phyloP scores from a whole-genome alignment of 2,888 invertebrate species.

The Caenorhabditis wallacei region DNA sequence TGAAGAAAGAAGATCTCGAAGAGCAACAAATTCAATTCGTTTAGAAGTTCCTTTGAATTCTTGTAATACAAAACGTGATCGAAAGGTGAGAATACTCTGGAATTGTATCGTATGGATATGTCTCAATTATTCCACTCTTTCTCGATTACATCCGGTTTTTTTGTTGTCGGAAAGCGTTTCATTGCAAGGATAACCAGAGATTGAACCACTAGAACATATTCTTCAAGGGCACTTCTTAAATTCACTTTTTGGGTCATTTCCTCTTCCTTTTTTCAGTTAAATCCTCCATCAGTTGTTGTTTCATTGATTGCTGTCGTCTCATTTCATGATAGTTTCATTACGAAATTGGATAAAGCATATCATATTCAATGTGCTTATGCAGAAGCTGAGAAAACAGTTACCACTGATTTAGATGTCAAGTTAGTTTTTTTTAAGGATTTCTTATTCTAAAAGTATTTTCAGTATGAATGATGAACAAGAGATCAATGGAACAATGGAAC shows the following conservation, averaged over 20 bases:
- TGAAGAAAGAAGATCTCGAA: constrained; percentile 51
- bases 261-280: constrained; percentile 69
- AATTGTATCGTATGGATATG: constrained; percentile 30
- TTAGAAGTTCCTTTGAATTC: constrained; percentile 78
- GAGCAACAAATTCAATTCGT: constrained; percentile 73
- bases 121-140: constrained; percentile 32
- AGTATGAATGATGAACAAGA: constrained; percentile 61
- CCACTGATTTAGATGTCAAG: constrained; percentile 80
- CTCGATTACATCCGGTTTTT: constrained; percentile 40
- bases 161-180: constrained; percentile 40
- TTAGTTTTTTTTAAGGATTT: constrained; percentile 33
- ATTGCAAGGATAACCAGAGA: constrained; percentile 32
- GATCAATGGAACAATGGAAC: constrained; percentile 60
- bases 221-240: constrained; percentile 48
- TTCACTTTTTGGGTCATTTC: constrained; percentile 27
- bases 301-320: constrained; percentile 82
- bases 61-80: constrained; percentile 80
- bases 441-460: no score
- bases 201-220: constrained; percentile 44
- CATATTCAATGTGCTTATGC: constrained; percentile 80
- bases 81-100: constrained; percentile 73
- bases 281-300: constrained; percentile 81
- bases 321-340: constrained; percentile 82
- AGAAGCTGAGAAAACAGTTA: constrained; percentile 78
- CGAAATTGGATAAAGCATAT: constrained; percentile 82